Base-by-base conservation (phyloP, 1,140 invertebrate genomes). In the Brachionus calyciflorus region DNA sequence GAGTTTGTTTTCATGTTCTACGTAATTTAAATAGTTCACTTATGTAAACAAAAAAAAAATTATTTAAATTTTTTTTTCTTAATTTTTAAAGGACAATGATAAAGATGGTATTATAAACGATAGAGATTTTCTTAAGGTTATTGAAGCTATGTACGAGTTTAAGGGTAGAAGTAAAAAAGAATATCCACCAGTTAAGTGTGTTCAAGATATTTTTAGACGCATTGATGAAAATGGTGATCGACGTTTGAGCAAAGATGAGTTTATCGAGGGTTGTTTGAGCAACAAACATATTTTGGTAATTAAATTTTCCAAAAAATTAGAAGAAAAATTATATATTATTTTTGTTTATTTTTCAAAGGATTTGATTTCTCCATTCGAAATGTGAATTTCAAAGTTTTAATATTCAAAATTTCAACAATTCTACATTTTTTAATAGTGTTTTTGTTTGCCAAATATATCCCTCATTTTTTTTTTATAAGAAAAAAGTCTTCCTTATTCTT, bases 1-100 rank as follows among this genome's bases (percentile, higher is more conserved):
- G 69, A 73, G 24, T 73, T 73, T 19, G 69, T 73, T 37, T 73
- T 73, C 46, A 73, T 73, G 69, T 73, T 73, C 26, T 73, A 73
- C 41, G 69, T 73, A 73, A 24, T 10, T 14, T 19, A 17, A n/a
- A 14, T 19, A 14, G 3, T 21, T 60, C 26, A 40, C 17, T 40
- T 21, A 24, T 17, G n/a, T n/a, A n/a, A n/a, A n/a, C n/a, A n/a
- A n/a, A n/a, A n/a, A n/a, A n/a, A n/a, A n/a, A n/a, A n/a, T n/a
- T n/a, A n/a, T n/a, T n/a, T n/a, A n/a, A n/a, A n/a, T n/a, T n/a
- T 14, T 57, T 57, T 9, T 17, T 6, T 4, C 33, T 24, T n/a
- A 21, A 21, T 24, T 17, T 44, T 44, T 7, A 6, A 17, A 73
- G 69, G 69, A 73, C 48, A 73, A 30, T 33, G 69, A 73, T 17